Percentiles rank a stretch among this genome's conserved stretches.
phyloP scores from a whole-genome alignment of 2,797 vertebrate species.

The Lepidocolaptes lacrymiger region DNA sequence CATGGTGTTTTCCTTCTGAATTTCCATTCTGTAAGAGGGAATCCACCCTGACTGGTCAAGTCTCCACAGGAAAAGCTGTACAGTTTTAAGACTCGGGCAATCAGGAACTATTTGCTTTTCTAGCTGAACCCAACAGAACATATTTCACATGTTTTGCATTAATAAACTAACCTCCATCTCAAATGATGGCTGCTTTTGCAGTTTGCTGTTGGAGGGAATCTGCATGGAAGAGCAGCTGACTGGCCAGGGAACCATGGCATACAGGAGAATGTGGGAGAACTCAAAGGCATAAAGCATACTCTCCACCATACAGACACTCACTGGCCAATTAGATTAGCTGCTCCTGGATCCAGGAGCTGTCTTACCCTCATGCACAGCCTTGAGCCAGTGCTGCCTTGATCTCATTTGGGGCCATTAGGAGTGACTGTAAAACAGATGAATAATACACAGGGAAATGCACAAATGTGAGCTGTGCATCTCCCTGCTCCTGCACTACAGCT shows the following conservation, averaged over 20 bases:
- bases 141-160: accelerated
- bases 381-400: neutral
- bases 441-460: neutral
- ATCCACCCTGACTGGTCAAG: accelerated
- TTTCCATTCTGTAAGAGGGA: neutral
- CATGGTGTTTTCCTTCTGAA: neutral
- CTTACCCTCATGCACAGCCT: neutral
- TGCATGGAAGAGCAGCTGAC: neutral
- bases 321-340: neutral
- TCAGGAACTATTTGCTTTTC: neutral
- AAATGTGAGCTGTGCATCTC: neutral
- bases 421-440: neutral
- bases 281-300: neutral
- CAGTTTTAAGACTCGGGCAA: neutral
- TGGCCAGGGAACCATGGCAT: neutral
- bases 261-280: neutral
- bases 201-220: neutral
- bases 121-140: neutral
- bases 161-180: neutral
- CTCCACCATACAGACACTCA: neutral
- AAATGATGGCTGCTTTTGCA: neutral
- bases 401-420: neutral
- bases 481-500: neutral
- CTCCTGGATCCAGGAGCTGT: neutral
- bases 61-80: neutral